phyloP scores from a whole-genome alignment of 2,888 invertebrate genomes.

The Tipula unca region DNA sequence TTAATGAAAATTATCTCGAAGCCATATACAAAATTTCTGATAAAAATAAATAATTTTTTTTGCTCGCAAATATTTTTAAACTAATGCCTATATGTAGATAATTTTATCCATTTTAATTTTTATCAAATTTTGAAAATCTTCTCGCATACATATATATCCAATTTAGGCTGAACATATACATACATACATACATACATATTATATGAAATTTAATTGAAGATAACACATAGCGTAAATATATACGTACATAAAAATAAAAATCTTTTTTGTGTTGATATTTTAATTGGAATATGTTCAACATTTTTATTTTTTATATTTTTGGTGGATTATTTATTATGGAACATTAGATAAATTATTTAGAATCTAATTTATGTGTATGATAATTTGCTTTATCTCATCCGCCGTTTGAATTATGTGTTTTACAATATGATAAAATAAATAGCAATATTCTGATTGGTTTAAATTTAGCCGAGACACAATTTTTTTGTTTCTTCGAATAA shows the following conservation, averaged over 20 bases:
- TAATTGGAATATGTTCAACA: neutral
- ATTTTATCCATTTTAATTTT: neutral
- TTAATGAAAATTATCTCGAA: neutral
- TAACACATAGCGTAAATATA: neutral
- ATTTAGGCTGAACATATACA: neutral
- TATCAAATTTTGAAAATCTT: neutral
- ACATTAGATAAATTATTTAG: neutral
- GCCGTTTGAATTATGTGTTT: neutral
- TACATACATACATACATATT: no score
- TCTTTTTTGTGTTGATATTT: neutral
- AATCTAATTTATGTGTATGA: neutral
- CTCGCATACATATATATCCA: neutral
- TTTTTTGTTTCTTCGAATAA: no score
- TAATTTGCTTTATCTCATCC: neutral
- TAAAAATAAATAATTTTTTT: neutral
- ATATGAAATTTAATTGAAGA: neutral
- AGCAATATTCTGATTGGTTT: no score
- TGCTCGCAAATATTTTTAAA: neutral
- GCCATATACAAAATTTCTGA: neutral
- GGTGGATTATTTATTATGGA: neutral
- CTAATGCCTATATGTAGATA: neutral
- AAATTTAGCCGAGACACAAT: no score
- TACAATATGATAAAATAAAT: no score
- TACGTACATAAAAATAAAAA: neutral
- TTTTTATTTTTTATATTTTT: neutral